These are phyloP conservation scores for Phania funesta DNA, from an alignment of 2,888 invertebrate species.

Conservation along the genomic window DNA sequence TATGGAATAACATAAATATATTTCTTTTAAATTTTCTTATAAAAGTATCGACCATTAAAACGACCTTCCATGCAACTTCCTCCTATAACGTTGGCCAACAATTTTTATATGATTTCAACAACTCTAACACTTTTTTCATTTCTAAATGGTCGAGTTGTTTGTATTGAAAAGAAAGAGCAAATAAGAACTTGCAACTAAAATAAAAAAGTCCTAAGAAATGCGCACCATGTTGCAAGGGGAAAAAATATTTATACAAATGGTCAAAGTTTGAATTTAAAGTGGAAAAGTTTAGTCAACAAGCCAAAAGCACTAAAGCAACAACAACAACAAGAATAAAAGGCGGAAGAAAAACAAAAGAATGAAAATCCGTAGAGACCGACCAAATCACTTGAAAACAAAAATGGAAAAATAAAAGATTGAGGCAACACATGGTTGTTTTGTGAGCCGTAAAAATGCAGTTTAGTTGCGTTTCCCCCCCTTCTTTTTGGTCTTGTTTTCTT, in stretches of 20 bases:
- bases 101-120: slow-evolving; percentile 45
- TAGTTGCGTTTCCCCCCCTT: slow-evolving; percentile 18
- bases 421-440: slow-evolving; percentile 66
- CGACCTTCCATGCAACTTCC: slow-evolving; percentile 6
- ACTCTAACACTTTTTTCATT: slow-evolving; percentile 54
- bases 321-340: slow-evolving; percentile 29
- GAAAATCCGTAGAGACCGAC: slow-evolving; percentile 22
- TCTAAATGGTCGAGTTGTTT: neutral
- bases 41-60: slow-evolving; percentile 36
- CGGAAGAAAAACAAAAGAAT: slow-evolving; percentile 4
- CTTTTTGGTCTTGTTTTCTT: neutral
- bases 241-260: slow-evolving; percentile 54
- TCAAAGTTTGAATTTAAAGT: slow-evolving; percentile 66
- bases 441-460: slow-evolving; percentile 65
- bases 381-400: slow-evolving; percentile 56
- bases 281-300: slow-evolving; percentile 65
- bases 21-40: neutral
- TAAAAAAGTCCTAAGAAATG: slow-evolving; percentile 20
- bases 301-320: slow-evolving; percentile 55
- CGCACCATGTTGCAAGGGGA: slow-evolving; percentile 37
- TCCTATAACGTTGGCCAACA: slow-evolving; percentile 28
- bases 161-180: neutral
- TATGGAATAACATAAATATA: neutral
- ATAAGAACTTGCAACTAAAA: slow-evolving; percentile 9
- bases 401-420: slow-evolving; percentile 39